These are phyloP conservation scores for Falco peregrinus DNA, from an alignment of 2,797 vertebrate species.

Conservation along the genomic window DNA sequence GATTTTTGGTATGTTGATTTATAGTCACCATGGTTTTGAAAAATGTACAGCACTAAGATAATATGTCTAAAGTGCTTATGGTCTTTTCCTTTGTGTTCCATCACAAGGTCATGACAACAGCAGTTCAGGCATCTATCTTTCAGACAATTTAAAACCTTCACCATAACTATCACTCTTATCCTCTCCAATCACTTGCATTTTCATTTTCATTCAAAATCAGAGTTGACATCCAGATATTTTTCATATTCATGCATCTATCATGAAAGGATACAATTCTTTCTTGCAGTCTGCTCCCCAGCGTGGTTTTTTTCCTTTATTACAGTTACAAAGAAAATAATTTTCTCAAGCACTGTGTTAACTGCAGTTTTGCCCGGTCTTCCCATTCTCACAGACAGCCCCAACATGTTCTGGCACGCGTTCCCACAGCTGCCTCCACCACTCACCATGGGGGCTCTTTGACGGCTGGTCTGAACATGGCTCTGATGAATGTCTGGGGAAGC, in stretches of 20 bases:
- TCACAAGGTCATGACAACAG: neutral
- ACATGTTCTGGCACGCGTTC: rapidly evolving
- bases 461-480: neutral
- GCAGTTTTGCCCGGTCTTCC: neutral
- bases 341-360: neutral
- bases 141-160: neutral
- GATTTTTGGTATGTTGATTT: neutral
- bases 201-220: neutral
- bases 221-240: neutral
- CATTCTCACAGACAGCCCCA: neutral
- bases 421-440: neutral
- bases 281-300: neutral
- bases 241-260: neutral
- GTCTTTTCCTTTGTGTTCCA: neutral
- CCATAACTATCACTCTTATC: neutral
- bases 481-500: neutral
- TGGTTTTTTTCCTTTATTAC: neutral
- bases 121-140: neutral
- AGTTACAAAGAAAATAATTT: neutral
- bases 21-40: neutral
- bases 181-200: neutral
- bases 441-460: rapidly evolving
- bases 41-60: neutral
- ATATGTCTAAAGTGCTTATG: neutral
- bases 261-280: neutral